Percentiles rank a stretch among this genome's conserved stretches.
phyloP scores from a whole-genome alignment of 2,113 vertebrate genomes.

The Cryptomyrus ogoouensis region DNA sequence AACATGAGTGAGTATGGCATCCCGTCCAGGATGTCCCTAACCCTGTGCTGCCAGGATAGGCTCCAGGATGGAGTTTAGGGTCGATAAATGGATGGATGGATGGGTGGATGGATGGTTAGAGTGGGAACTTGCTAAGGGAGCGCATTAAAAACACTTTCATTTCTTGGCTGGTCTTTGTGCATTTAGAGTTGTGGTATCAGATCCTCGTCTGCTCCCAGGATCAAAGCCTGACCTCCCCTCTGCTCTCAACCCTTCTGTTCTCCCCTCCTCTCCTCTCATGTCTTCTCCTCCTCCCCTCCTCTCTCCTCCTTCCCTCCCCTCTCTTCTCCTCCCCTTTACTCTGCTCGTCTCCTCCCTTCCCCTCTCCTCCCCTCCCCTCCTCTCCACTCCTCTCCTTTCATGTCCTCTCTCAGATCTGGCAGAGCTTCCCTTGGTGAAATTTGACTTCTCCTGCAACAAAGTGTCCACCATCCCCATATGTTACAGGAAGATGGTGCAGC shows the following conservation, averaged over 20 bases:
- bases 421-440: slow-evolving; percentile 87
- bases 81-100: background rate
- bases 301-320: background rate
- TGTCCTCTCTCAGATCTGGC: slow-evolving; percentile 71
- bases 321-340: background rate
- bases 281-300: background rate
- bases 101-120: too few species aligned
- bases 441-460: slow-evolving; percentile 96
- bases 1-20: background rate
- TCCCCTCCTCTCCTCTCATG: background rate
- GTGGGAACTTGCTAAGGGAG: background rate
- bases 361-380: background rate
- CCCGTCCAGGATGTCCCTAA: background rate
- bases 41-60: background rate
- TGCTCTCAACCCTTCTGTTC: background rate
- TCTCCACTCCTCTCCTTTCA: background rate
- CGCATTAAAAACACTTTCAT: background rate
- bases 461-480: slow-evolving; percentile 85
- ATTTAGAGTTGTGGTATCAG: background rate
- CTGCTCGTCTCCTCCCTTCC: background rate
- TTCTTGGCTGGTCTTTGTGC: background rate
- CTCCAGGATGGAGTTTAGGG: background rate
- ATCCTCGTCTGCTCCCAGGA: background rate
- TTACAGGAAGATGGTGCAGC: slow-evolving; percentile 84
- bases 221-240: background rate